Base-by-base conservation (phyloP, 64 coral and sea anemone genomes). In the Montipora sp. region DNA sequence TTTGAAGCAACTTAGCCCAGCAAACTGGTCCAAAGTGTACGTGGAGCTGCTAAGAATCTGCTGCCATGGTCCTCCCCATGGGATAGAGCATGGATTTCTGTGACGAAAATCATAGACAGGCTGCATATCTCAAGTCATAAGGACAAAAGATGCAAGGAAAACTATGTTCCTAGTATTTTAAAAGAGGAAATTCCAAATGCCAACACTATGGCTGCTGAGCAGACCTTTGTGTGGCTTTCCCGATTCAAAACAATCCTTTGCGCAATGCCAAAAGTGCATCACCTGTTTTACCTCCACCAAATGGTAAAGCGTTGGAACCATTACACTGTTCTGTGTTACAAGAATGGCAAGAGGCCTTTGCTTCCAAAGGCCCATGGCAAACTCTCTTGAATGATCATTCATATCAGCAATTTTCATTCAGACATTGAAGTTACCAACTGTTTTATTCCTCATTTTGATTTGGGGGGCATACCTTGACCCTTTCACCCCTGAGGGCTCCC, bases 241-340 rank as follows among this genome's bases (percentile, higher is more conserved):
- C 21, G 91, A 4, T 87, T 79, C 12, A 92, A 92, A 48, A 85
- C 67, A 70, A 92, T 92, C 8, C 23, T 92, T 14, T 69, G 22
- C 19, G 82, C 91, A 8, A 92, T 78, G 91, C 91, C 91, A 77
- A 85, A 86, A 18, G 23, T 84, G 8, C 81, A 85, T 45, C 81
- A 86, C 23, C 73, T 92, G 3, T 92, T 92, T 36, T 87, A 27
- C 44, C 85, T 86, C 10, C 91, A 92, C 43, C 72, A 75, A 50
- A 92, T 92, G 82, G 82, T 92, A 8, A 51, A 53, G 22, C 36
- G 49, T 19, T 0, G 51, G 4, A 86, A 79, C 59, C 59, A 14
- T 0, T 87, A 93, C 47, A 89, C 75, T 18, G 71, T 87, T 70
- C 47, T 9, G 3, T 87, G 16, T 19, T 63, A 63, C 60, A 63